These are phyloP conservation scores for Mycetomoellerius zeteki DNA, from an alignment of 1,140 invertebrate species.

Conservation along the genomic window DNA sequence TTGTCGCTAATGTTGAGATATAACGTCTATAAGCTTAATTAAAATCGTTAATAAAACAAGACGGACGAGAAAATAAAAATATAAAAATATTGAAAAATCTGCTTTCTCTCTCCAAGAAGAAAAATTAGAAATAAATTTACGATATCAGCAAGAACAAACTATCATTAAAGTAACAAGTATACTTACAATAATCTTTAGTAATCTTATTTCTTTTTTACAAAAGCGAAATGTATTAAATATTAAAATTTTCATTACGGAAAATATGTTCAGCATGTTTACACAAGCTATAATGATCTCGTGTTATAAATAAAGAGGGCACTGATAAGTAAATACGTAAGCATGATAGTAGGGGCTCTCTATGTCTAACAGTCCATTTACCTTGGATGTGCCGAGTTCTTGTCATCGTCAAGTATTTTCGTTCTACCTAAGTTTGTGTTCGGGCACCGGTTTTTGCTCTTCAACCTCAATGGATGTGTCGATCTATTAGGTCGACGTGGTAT, in stretches of 20 bases:
- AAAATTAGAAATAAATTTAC: not conserved
- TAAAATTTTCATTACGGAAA: not conserved
- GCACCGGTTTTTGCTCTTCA: constrained; percentile 60
- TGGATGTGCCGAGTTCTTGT: constrained; percentile 39
- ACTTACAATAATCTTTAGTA: not conserved
- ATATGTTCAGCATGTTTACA: not conserved
- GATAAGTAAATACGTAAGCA: constrained; percentile 1
- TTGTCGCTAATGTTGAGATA: not conserved
- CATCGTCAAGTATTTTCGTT: constrained; percentile 56
- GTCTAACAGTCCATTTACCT: constrained; percentile 54
- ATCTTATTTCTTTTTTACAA: not conserved
- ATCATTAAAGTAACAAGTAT: not conserved
- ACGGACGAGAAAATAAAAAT: not conserved
- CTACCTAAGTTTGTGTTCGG: constrained; percentile 42
- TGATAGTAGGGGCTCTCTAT: constrained; percentile 4
- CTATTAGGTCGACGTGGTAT: constrained; percentile 74
- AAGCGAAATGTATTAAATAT: not conserved
- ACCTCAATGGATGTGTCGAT: constrained; percentile 75
- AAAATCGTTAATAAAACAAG: not conserved
- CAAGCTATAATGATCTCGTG: not conserved
- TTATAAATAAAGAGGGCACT: not conserved
- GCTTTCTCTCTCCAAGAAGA: no score
- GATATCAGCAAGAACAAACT: not conserved
- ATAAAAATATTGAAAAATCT: not conserved
- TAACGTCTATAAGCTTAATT: constrained; percentile 35